phyloP scores from a whole-genome alignment of 2,113 vertebrate genomes.

The Gracilinanus agilis region DNA sequence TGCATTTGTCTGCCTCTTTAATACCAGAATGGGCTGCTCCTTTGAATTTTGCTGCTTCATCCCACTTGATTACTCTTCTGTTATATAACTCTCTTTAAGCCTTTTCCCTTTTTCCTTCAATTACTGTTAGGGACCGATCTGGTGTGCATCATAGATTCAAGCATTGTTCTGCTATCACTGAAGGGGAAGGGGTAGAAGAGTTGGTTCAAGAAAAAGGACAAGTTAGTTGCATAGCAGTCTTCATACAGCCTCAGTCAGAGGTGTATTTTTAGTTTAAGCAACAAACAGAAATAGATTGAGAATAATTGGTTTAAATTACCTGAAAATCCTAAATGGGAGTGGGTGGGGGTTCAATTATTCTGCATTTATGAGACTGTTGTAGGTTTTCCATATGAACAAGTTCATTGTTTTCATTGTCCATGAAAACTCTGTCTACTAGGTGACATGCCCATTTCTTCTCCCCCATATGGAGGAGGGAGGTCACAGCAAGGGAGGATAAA shows the following conservation, averaged over 20 bases:
- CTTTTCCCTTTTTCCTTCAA: neutral
- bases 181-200: neutral
- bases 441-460: neutral
- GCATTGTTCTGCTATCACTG: neutral
- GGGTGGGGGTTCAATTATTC: neutral
- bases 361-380: neutral
- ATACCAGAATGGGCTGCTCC: neutral
- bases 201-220: neutral
- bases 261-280: neutral
- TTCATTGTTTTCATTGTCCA: neutral
- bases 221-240: neutral
- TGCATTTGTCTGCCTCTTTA: neutral
- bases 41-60: neutral
- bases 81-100: neutral
- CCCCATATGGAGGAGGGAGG: neutral
- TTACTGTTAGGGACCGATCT: neutral
- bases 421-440: slow-evolving; percentile 3
- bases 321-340: neutral
- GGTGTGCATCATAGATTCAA: neutral
- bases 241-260: neutral
- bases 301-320: neutral
- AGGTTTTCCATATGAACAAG: neutral
- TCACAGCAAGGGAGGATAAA: neutral
- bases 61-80: neutral
- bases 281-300: neutral